phyloP scores from a whole-genome alignment of 2,797 vertebrate species.

The Cyclopterus lumpus region DNA sequence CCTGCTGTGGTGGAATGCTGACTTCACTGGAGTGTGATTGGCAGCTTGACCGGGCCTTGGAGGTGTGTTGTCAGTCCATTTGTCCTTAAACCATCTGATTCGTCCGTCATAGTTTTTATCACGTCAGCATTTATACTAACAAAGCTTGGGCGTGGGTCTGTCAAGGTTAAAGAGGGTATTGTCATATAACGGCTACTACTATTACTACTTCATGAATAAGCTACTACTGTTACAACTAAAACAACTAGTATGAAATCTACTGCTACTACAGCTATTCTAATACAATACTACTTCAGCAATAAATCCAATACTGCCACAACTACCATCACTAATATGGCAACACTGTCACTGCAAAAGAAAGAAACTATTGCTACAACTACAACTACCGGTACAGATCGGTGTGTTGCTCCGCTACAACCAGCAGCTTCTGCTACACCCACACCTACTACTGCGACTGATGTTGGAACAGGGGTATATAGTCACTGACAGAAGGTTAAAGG shows the following conservation, averaged over 20 bases:
- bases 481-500: slow-evolving; percentile 3
- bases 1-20: slow-evolving; percentile 65
- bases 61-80: slow-evolving; percentile 19
- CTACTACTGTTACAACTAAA: not conserved
- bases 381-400: not conserved
- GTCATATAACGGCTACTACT: not conserved
- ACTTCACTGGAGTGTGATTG: slow-evolving; percentile 52
- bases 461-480: not conserved
- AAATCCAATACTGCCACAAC: not conserved
- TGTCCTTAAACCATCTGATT: slow-evolving; percentile 23
- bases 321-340: not conserved
- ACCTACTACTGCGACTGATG: not conserved
- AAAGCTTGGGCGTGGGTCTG: not conserved
- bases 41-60: slow-evolving; percentile 27
- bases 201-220: not conserved
- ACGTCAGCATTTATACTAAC: slow-evolving; percentile 38
- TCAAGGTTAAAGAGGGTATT: slow-evolving; percentile 19
- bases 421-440: not conserved
- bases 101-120: slow-evolving; percentile 3
- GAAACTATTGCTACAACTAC: no score
- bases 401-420: not conserved
- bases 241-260: not conserved
- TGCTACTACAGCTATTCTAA: not conserved
- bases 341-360: not conserved
- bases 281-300: not conserved